Evolutionary conservation across 2,888 invertebrate species (phyloP).

Genomic region (Podabrus alpinus): DNA sequence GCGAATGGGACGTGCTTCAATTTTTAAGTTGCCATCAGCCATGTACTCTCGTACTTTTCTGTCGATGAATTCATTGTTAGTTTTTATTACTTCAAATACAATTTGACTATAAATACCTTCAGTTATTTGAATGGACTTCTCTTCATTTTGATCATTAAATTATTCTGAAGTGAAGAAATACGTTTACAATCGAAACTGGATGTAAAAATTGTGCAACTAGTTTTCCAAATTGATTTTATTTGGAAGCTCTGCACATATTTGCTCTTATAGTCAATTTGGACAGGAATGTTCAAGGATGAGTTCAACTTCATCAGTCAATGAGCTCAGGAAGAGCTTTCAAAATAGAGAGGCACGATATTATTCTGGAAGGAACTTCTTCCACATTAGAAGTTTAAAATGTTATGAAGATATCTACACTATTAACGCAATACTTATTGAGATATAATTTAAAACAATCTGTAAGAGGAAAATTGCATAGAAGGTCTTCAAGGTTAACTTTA

Average conservation of each 20-base stretch:
- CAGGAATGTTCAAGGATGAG: too few species aligned
- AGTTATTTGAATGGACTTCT: neutral
- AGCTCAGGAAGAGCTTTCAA: neutral
- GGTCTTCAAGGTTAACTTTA: conserved; percentile 22
- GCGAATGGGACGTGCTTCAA: conserved; percentile 30
- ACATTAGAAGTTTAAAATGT: too few species aligned
- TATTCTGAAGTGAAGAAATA: neutral
- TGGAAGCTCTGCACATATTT: too few species aligned
- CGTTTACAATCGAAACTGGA: neutral
- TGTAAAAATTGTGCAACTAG: neutral
- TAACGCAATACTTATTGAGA: neutral
- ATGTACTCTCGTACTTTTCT: neutral
- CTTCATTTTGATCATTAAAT: neutral
- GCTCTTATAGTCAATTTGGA: too few species aligned
- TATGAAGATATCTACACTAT: too few species aligned
- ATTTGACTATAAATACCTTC: neutral
- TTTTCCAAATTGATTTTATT: neutral
- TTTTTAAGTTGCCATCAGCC: conserved; percentile 13
- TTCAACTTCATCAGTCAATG: neutral
- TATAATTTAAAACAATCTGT: neutral
- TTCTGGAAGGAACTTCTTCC: too few species aligned
- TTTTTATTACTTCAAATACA: conserved; percentile 9
- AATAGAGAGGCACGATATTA: too few species aligned
- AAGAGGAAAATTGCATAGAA: conserved; percentile 9
- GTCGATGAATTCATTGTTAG: conserved; percentile 18